Evolutionary conservation across 2,113 vertebrate species (phyloP).

Genomic region (Zapus hudsonius): DNA sequence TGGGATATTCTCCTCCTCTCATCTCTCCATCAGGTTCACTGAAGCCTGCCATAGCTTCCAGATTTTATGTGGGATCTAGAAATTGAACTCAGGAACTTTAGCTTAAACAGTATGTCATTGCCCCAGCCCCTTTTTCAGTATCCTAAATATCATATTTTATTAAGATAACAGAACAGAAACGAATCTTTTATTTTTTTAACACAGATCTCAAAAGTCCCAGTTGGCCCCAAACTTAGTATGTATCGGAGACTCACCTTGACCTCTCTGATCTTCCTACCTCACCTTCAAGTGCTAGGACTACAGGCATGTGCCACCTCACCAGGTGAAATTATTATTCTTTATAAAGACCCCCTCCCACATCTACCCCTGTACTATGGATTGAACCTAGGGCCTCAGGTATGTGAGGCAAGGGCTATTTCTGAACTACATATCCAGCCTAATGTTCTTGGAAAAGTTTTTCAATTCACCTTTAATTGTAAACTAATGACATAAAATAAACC

Average conservation of each 20-base stretch:
- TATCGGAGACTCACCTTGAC: background rate
- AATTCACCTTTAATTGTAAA: background rate
- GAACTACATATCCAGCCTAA: background rate
- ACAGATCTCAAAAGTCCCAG: background rate
- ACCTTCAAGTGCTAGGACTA: background rate
- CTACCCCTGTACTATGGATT: background rate
- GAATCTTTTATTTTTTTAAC: background rate
- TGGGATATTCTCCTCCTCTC: too few relatives aligned
- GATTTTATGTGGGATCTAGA: too few relatives aligned
- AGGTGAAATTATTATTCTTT: background rate
- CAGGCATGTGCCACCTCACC: background rate
- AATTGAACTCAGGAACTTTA: too few relatives aligned
- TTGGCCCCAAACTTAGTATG: background rate
- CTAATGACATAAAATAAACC: background rate
- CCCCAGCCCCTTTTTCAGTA: background rate
- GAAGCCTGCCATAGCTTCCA: too few relatives aligned
- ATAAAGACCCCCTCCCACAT: background rate
- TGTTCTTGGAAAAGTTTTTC: background rate
- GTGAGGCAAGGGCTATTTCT: background rate
- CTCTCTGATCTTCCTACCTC: background rate
- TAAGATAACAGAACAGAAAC: background rate
- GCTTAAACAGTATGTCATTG: too few relatives aligned
- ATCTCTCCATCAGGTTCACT: too few relatives aligned
- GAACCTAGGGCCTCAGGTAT: background rate
- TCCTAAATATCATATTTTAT: conserved; percentile 2